Base-by-base conservation (phyloP, 2,113 vertebrate species). In the Dendrocopos noguchii region DNA sequence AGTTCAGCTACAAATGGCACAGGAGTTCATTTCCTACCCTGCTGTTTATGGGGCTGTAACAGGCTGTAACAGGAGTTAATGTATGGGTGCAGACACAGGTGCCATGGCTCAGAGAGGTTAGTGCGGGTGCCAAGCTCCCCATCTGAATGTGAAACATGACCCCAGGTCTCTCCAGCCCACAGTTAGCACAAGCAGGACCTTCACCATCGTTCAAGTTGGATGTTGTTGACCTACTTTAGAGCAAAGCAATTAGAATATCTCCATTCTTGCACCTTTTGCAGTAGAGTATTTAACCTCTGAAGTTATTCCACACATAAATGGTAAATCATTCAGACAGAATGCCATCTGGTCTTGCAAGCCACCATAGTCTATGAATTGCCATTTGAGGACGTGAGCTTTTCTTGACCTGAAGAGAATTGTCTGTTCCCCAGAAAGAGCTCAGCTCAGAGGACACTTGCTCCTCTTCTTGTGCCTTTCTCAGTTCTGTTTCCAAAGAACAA, bases 61-160 rank as follows among this genome's bases (percentile, higher is more conserved):
- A 91, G 93, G 66, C 87, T 85, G 52, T 56, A 88, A 31, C 68
- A 88, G 75, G 91, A 78, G 88, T 74, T 96, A 95, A 95, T 95
- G 44, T 90, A 87, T 95, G 76, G 73, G 87, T 87, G 55, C 65
- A 83, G 80, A 91, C 90, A 84, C 7, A 4, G 61, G 55, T 2
- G 3, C 33, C 5, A 22, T 85, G 90, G 91, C 93, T 42, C 20
- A 68, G 80, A 90, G 83, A 59, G 73, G 68, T 89, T 96, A 93
- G 81, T 87, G 73, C 8, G 18, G 68, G 91, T 7, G 11, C 81
- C 80, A 72, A 76, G 60, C 76, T 94, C 85, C 70, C 86, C 29
- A 65, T 72, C 85, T 4, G 3, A 91, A 88, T 94, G 86, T 96
- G 96, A 95, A 97, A 92, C 92, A 67, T 96, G 93, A 96, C 83